A percentile compares a stretch with the other conserved stretches of the same genome.
These are phyloP conservation scores for Scotopteryx bipunctaria DNA, from an alignment of 2,888 invertebrate genomes.

Conservation along the genomic window DNA sequence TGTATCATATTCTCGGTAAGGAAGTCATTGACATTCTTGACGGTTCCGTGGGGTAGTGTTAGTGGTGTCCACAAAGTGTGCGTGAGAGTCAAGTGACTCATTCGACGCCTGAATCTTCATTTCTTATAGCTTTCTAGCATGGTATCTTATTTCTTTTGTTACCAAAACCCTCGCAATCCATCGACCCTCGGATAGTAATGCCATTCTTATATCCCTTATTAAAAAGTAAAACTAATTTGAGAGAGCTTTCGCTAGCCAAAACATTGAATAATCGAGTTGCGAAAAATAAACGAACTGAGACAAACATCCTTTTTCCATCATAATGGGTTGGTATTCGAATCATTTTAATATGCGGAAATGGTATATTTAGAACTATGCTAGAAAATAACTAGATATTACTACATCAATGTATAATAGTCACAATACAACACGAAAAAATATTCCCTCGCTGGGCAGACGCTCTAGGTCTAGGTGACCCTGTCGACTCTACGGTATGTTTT, in stretches of 20 bases:
- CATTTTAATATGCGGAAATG: not conserved
- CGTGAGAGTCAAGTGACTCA: slow-evolving; percentile 22
- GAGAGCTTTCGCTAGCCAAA: not conserved
- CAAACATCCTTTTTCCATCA: no score
- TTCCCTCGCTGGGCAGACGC: slow-evolving; percentile 49
- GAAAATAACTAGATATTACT: not conserved
- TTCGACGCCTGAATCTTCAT: slow-evolving; percentile 23
- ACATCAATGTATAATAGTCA: no score
- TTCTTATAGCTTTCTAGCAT: not conserved
- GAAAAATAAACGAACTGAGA: not conserved
- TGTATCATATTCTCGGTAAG: slow-evolving; percentile 42
- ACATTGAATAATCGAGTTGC: not conserved
- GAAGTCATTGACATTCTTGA: slow-evolving; percentile 61
- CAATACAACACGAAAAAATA: no score
- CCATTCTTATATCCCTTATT: not conserved
- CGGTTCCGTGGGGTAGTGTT: slow-evolving; percentile 28
- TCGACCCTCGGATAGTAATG: no score
- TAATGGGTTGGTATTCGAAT: no score
- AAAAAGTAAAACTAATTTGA: not conserved
- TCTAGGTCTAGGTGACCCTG: slow-evolving; percentile 48
- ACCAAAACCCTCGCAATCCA: not conserved
- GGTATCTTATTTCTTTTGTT: not conserved
- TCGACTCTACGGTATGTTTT: slow-evolving; percentile 42
- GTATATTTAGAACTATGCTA: not conserved
- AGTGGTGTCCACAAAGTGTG: slow-evolving; percentile 13